Percentiles rank a stretch among this genome's conserved stretches.
Conservation (phyloP, 2,888 invertebrate species). For the Gisinianus flammeolus region DNA sequence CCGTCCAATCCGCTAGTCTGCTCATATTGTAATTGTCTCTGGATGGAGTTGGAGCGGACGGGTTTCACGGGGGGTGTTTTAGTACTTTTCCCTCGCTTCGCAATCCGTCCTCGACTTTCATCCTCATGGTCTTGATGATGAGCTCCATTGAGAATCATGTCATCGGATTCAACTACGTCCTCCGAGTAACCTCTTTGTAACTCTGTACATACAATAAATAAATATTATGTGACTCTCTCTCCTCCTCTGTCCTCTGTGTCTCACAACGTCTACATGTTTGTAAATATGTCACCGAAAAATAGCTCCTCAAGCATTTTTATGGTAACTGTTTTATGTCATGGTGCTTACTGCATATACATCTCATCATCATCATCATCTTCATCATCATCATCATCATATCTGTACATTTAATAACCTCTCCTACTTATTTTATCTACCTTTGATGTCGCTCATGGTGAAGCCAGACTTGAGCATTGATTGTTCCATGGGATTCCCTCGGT, state of each 20-base stretch:
- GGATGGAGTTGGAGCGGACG: conserved; percentile 35
- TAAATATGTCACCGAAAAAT: too few species aligned
- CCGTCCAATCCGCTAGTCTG: conserved; percentile 33
- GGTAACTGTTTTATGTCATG: too few species aligned
- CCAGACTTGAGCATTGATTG: conserved; percentile 87
- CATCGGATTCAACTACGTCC: conserved; percentile 76
- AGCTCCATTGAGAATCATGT: conserved; percentile 64
- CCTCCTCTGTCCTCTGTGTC: too few species aligned
- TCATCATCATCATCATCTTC: too few species aligned
- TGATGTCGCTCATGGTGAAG: conserved; percentile 91
- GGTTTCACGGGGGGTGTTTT: conserved; percentile 45
- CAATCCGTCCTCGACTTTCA: conserved; percentile 19
- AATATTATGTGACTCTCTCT: too few species aligned
- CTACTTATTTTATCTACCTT: too few species aligned
- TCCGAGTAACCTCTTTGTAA: conserved; percentile 83
- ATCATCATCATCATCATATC: too few species aligned
- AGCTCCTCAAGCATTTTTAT: background rate
- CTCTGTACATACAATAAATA: conserved; percentile 67
- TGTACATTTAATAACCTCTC: too few species aligned
- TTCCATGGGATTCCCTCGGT: conserved; percentile 71
- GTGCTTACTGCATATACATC: too few species aligned
- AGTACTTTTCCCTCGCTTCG: conserved; percentile 43
- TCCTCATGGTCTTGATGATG: background rate
- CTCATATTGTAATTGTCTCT: conserved; percentile 28
- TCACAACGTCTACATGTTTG: too few species aligned